Base-by-base conservation (phyloP, 2,113 vertebrate genomes). In the Phyllopteryx taeniolatus region DNA sequence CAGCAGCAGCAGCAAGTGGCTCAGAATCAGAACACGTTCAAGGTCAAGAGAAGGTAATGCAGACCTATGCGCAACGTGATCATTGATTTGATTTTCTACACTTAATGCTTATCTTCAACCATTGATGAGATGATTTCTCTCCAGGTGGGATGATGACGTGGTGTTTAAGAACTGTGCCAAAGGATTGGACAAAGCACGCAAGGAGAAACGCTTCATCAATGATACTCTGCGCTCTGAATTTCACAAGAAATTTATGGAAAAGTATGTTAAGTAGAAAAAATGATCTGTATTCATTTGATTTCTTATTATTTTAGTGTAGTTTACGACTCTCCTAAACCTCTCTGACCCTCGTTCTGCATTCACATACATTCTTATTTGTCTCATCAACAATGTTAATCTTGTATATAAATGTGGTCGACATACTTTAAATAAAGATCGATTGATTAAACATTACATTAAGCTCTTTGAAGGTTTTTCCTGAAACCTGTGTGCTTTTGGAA, bases 101-200 rank as follows among this genome's bases (percentile, higher is more conserved):
- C 11, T 66, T 39, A 15, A 17, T 19, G 43, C 4, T 12, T 20
- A 44, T 44, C 13, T 53, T 27, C 15, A 53, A 5, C 1, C 54
- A 15, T 54, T 53, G 0, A 68, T 78, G 9, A 14, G 11, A 15
- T 51, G 39, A 13, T 59, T 79, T 70, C 86, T 75, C 61, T 92
- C 61, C 82, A 99, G 98, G 81, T 99, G 98, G 97, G 98, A 99
- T 27, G 97, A 99, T 67, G 98, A 99, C n/a, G 96, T 99, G 22
- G 96, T 99, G 71, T 99, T 99, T 90, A 99, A 99, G 92, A 99
- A 99, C 75, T 99, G 96, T 64, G 98, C 97, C 68, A 99, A 98
- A 86, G 98, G 96, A n/a, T 92, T 98, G 56, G 96, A 99, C 0
- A 96, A 99, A 53, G 91, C 95, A 20, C 95, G 96, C 75, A 98